Base-by-base conservation (phyloP, 2,797 vertebrate species). In the Coracias cyanogaster region DNA sequence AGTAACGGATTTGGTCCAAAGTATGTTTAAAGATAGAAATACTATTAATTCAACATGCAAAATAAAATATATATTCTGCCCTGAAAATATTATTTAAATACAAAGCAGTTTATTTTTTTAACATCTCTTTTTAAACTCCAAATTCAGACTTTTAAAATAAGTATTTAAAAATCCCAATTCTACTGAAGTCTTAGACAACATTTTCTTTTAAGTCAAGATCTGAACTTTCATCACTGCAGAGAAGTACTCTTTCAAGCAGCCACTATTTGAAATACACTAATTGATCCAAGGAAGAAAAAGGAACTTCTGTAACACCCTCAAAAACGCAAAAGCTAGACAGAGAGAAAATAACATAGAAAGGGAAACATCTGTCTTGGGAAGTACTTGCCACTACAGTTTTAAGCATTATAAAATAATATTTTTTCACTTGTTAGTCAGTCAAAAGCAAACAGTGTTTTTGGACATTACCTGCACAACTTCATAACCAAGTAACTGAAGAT, bases 401-500 rank as follows among this genome's bases (percentile, higher is more conserved):
- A 94, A 41, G 25, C 43, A 58, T 16, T 72, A 43, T n/a, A 74
- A 73, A 74, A 49, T 31, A 82, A 22, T 79, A 1, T 13, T 35
- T 58, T 77, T 83, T 73, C 24, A 65, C 9, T 88, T 60, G 4
- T 77, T 80, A 94, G 69, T 21, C 46, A 80, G n/a, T 46, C 9
- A 70, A 55, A 84, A 71, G 20, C 33, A 57, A 86, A 72, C 28
- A 20, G 9, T 70, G 22, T 55, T 45, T 64, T 37, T 54, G 84
- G 46, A 64, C 46, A 22, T 72, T 76, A 99, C 99, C 99, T 99
- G 99, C 82, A 99, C 98, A 67, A 99, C 98, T 92, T 99, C 97
- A 96, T 99, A 99, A 93, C 99, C 99, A 77, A 99, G 98, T 88
- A 99, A 94, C 76, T 48, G 97, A 60, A 99, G 98, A 58, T 99